These are phyloP conservation scores for Cynaeus angustus DNA, from an alignment of 2,888 invertebrate genomes.

Conservation along the genomic window DNA sequence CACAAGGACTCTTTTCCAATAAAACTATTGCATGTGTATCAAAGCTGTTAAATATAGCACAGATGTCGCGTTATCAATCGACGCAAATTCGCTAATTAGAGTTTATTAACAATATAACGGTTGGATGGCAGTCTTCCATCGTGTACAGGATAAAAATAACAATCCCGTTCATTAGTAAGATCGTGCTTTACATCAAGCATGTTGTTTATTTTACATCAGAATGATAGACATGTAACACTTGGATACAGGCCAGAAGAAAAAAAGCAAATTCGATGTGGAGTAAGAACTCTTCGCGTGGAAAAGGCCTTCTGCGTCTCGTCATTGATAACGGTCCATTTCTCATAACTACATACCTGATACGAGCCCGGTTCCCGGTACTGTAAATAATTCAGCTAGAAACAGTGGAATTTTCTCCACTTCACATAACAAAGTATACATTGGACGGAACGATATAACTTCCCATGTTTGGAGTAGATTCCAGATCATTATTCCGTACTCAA, in stretches of 20 bases:
- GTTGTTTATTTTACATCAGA: slow-evolving; percentile 47
- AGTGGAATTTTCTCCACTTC: slow-evolving; percentile 32
- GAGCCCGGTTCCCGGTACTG: slow-evolving; percentile 24
- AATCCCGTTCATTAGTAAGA: slow-evolving; percentile 44
- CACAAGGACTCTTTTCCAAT: slow-evolving; percentile 40
- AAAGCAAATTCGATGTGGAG: slow-evolving; percentile 22
- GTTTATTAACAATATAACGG: slow-evolving; percentile 13
- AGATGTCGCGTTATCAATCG: neutral
- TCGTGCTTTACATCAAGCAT: slow-evolving; percentile 47
- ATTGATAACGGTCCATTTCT: slow-evolving; percentile 47
- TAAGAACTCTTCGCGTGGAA: slow-evolving; percentile 22
- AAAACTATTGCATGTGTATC: slow-evolving; percentile 8
- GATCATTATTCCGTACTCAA: neutral
- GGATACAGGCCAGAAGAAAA: slow-evolving; percentile 38
- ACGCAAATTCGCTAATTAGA: neutral
- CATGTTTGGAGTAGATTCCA: slow-evolving; percentile 9
- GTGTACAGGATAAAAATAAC: slow-evolving; percentile 41
- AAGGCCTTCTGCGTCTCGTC: slow-evolving; percentile 40
- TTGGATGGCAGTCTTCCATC: slow-evolving; percentile 9
- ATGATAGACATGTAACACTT: slow-evolving; percentile 47
- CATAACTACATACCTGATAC: slow-evolving; percentile 41
- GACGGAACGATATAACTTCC: slow-evolving; percentile 16
- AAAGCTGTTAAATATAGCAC: slow-evolving; percentile 6
- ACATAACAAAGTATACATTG: slow-evolving; percentile 31
- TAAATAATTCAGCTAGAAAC: slow-evolving; percentile 46